These are phyloP conservation scores for Congeria kusceri DNA, from an alignment of 2,888 invertebrate species.

Conservation along the genomic window DNA sequence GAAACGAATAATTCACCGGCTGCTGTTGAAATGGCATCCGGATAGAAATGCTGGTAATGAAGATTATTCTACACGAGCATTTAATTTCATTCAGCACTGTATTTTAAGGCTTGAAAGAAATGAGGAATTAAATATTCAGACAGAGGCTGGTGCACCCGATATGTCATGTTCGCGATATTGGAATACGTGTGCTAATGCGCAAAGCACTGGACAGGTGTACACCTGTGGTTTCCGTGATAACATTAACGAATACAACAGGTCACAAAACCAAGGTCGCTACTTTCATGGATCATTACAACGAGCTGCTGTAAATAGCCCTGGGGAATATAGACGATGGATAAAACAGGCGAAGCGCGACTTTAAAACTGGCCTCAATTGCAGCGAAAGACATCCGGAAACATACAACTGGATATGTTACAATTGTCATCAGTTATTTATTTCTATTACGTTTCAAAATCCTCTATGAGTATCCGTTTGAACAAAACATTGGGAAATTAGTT, in stretches of 20 bases:
- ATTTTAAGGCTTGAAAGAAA: constrained; percentile 47
- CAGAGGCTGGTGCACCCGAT: constrained; percentile 14
- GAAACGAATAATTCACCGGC: constrained; percentile 44
- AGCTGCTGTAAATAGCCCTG: constrained; percentile 11
- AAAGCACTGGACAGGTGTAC: constrained; percentile 12
- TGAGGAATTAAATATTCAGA: constrained; percentile 6
- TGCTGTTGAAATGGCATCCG: constrained; percentile 63
- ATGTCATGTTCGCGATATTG: constrained; percentile 29
- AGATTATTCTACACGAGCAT: constrained; percentile 50
- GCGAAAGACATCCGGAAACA: constrained; percentile 15
- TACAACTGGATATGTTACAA: constrained; percentile 68
- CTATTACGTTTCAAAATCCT: no score
- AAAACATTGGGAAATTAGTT: no score
- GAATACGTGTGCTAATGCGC: constrained; percentile 8
- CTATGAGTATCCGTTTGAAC: no score
- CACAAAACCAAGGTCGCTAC: constrained; percentile 6
- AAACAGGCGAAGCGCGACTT: constrained; percentile 57
- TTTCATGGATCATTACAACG: constrained; percentile 4
- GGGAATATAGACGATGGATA: constrained; percentile 55
- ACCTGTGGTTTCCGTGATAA: constrained; percentile 29
- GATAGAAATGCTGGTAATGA: constrained; percentile 59
- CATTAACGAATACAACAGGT: constrained; percentile 28
- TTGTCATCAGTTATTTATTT: constrained; percentile 61
- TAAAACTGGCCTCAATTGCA: constrained; percentile 32
- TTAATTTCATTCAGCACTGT: constrained; percentile 53